Evolutionary conservation across 2,797 vertebrate genomes (phyloP).

Genomic region (Paratrypauchen microcephalus): DNA sequence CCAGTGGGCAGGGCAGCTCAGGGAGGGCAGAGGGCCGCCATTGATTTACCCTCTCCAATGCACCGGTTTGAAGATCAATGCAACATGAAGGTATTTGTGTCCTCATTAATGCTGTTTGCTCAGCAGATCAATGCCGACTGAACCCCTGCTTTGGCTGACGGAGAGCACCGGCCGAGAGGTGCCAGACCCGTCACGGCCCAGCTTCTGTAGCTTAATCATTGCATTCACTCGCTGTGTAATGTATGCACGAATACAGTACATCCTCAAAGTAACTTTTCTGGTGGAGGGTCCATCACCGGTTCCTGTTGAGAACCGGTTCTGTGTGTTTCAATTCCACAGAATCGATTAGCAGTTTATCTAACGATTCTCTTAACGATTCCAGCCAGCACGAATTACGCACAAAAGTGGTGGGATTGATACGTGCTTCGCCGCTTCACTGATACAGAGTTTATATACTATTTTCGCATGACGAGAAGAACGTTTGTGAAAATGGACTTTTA

Average conservation of each 20-base stretch:
- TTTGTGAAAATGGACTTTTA: too few species aligned
- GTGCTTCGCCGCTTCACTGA: too few species aligned
- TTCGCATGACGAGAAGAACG: too few species aligned
- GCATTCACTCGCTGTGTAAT: not conserved
- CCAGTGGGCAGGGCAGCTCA: constrained; percentile 21
- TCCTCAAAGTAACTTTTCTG: too few species aligned
- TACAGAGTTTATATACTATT: too few species aligned
- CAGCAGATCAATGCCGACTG: constrained; percentile 51
- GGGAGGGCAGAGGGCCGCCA: constrained; percentile 32
- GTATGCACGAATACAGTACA: not conserved
- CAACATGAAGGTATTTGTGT: constrained; percentile 70
- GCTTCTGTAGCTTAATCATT: constrained; percentile 12
- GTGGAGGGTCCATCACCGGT: too few species aligned
- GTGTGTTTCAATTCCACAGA: too few species aligned
- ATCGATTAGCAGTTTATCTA: too few species aligned
- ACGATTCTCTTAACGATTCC: too few species aligned
- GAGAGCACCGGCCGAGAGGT: constrained; percentile 5
- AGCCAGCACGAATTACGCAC: too few species aligned
- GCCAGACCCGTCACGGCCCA: not conserved
- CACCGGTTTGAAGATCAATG: constrained; percentile 65
- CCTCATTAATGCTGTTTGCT: constrained; percentile 69
- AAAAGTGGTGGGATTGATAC: too few species aligned
- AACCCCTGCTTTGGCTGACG: constrained; percentile 33
- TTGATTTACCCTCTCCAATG: constrained; percentile 54
- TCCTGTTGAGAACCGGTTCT: too few species aligned